Base-by-base conservation (phyloP, 1,140 invertebrate species). In the Tetramorium simillimum region DNA sequence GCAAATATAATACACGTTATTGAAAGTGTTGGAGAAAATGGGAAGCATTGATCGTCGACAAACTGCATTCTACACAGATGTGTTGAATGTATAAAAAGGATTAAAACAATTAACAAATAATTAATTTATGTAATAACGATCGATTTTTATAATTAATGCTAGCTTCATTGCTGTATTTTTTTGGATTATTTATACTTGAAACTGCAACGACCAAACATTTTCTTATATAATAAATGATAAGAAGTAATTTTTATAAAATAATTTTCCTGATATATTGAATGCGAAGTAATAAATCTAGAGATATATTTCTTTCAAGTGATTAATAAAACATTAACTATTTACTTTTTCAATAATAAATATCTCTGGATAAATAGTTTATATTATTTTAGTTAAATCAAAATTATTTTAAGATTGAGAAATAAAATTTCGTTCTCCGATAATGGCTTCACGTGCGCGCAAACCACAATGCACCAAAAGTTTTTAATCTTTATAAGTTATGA, bases 401-500 rank as follows among this genome's bases (percentile, higher is more conserved):
- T 46, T 40, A 4, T 24, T 75, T 46, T 33, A 6, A 46, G 16
- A 75, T 49, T 24, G 1, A 37, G 24, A 18, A 84, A 75, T 7
- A 56, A 21, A 14, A 46, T 60, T 46, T 60, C n/a, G 0, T 60
- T 62, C 14, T 60, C 9, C 10, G 9, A n/a, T 60, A 58, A 43
- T 28, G 6, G 4, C 16, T n/a, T 24, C 6, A 33, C 33, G 33
- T 33, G 33, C 33, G 33, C 33, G 4, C 33, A 0, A 72, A 46
- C 12, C n/a, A n/a, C 1, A 9, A 56, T n/a, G 33, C 21, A 1
- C 14, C 12, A 1, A 60, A 60, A 73, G 9, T 40, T 28, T 75
- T 49, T 80, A 67, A 67, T 80, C 46, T 84, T 21, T 12, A 4
- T 33, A 5, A 75, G 18, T n/a, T 24, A 43, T 75, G 60, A 33